phyloP scores from a whole-genome alignment of 2,888 invertebrate species.

The Tetragonisca angustula region DNA sequence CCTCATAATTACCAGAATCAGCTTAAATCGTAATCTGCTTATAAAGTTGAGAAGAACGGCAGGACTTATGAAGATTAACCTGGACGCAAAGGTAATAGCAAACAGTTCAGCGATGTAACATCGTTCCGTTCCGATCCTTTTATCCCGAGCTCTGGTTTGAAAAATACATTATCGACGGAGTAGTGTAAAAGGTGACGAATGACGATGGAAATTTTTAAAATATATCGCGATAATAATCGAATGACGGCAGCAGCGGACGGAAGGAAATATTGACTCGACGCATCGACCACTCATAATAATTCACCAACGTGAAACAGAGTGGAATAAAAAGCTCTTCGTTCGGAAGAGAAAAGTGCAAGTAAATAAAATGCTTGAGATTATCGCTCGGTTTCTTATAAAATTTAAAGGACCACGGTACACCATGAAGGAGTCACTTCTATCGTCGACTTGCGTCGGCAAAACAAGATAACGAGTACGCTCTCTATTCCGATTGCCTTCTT shows the following conservation, averaged over 20 bases:
- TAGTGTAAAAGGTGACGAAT: background rate
- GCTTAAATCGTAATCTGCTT: slow-evolving; percentile 31
- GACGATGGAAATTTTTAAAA: background rate
- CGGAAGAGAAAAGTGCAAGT: rapidly evolving
- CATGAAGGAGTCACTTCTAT: background rate
- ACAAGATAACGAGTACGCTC: slow-evolving; percentile 15
- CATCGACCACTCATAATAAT: background rate
- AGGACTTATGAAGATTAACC: slow-evolving; percentile 17
- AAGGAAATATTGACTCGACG: slow-evolving; percentile 15
- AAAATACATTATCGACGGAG: background rate
- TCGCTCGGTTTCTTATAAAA: background rate
- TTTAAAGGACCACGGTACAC: too few relatives aligned
- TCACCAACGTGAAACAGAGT: background rate
- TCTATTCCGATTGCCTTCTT: background rate
- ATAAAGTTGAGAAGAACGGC: slow-evolving; percentile 6
- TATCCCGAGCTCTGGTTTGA: background rate
- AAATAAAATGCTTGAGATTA: background rate
- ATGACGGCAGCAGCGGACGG: background rate
- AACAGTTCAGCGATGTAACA: background rate
- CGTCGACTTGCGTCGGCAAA: background rate
- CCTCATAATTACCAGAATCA: slow-evolving; percentile 28
- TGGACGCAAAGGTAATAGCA: background rate
- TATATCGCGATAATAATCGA: background rate
- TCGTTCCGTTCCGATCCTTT: background rate
- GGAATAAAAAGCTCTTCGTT: background rate